phyloP scores from a whole-genome alignment of 1,140 invertebrate species.

The Hetaerina americana region DNA sequence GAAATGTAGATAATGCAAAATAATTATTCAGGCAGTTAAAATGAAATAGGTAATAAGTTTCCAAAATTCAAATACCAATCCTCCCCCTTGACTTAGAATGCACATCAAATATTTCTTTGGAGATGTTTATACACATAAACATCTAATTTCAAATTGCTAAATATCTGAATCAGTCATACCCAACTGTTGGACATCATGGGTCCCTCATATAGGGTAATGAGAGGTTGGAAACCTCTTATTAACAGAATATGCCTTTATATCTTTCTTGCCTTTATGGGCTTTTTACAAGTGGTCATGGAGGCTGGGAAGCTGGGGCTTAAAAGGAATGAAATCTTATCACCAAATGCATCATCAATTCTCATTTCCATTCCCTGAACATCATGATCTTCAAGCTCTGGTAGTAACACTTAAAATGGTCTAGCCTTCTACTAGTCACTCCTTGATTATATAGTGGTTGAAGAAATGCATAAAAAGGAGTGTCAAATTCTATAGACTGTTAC shows the following conservation, averaged over 20 bases:
- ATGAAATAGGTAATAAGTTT: neutral
- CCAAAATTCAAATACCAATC: neutral
- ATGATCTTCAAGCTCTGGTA: neutral
- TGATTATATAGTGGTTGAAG: neutral
- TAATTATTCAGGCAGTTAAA: neutral
- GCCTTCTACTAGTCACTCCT: neutral
- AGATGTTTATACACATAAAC: neutral
- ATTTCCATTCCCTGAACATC: neutral
- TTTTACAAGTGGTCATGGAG: neutral
- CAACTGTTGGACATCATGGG: neutral
- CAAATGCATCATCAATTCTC: neutral
- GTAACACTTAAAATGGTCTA: neutral
- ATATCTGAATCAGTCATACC: neutral
- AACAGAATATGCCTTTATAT: neutral
- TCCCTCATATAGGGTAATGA: neutral
- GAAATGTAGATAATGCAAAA: neutral
- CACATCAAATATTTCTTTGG: neutral
- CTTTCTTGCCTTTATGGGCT: neutral
- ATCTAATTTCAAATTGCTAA: no score
- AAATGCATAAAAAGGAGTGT: no score
- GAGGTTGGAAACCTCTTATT: neutral
- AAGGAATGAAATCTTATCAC: neutral
- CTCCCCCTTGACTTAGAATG: neutral
- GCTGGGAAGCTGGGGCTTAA: neutral
- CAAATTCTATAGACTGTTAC: no score